Evolutionary conservation across 30 jellyfish, hydroid and myxozoan genomes (phyloP), one percentile per base, ranked within the genome.

Genomic region (Aurelia aurita complex sp. Pacific): DNA sequence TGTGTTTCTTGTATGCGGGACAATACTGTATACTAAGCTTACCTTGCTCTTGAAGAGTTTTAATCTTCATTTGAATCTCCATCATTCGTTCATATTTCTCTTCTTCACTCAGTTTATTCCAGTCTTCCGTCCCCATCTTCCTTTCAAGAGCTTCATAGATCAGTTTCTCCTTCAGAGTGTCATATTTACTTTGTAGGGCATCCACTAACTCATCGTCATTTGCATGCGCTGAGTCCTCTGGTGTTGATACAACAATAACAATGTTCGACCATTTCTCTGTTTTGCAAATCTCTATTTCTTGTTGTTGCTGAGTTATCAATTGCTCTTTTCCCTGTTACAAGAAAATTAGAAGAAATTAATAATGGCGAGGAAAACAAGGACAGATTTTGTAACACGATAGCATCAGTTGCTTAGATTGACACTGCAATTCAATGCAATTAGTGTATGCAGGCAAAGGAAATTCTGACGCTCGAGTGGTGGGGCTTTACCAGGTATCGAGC

Each of bases 131-230:
- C 5, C 97, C 98, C 59, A 92, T 5, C 36, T 69, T 66, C 46
- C 75, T 86, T 67, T 92, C 97, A 19, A 92, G 76, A 19, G 95
- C 97, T n/a, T 87, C 96, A 69, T 88, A 65, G 10, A 92, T 92
- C 75, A 92, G 80, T 73, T 82, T 92, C 82, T 92, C 98, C 81
- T 85, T 83, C 82, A 92, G 61, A 55, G 92, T 91, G 59, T 87
- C 98, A 65, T 87, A 92, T 65, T 88, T 88, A 52, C 89, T 76
- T 54, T 46, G 59, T 19, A 92, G 72, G 15, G 97, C 98, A 42
- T 92, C 96, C 53, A 87, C 89, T 73, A 92, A 55, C 64, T 53
- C 83, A 42, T 77, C 83, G 19, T 77, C 91, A 33, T 66, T 82
- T 10, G 87, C 85, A 18, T 46, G 46, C 66, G 75, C 79, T 16